Evolutionary conservation across 2,888 invertebrate genomes (phyloP), one percentile per base, ranked within the genome.

Genomic region (Pheosia gnoma): DNA sequence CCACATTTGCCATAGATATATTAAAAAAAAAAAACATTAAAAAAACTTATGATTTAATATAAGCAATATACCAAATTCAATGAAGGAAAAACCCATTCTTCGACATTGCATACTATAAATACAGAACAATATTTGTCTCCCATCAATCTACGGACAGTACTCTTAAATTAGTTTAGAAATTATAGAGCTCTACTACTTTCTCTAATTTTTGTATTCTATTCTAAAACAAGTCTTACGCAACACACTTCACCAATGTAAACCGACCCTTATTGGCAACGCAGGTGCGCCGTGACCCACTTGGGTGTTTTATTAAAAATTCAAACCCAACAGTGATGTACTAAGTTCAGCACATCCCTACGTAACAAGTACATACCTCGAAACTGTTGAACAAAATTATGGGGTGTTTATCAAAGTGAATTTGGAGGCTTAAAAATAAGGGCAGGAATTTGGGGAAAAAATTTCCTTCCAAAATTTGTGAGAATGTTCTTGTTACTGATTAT

Each of bases 261-360:
- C 10, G 13, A 11, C 56, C 56, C 9, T 56, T 56, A 49, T 43
- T 13, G 39, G 9, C 60, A 59, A 53, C 77, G 71, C 88, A 87
- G 88, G 86, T 88, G 88, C 76, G 69, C 68, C 64, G 63, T 70
- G 75, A 77, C 81, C 82, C 76, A 79, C 76, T 82, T 77, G 62
- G 74, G 64, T 65, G 70, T 75, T 77, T 79, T 83, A 84, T 84
- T 83, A 84, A 84, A 84, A 84, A 84, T 84, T 78, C 77, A 84
- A 62, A 67, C 60, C 62, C 62, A 60, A 59, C 61, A 59, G 65
- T 58, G 59, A 52, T 41, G 63, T 57, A 57, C 59, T 63, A 62
- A 59, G 57, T 61, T 57, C 47, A 41, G 49, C 37, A 60, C 25
- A 62, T 57, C 58, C 57, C n/a, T n/a, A n/a, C 49, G 25, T 57